Evolutionary conservation across 2,113 vertebrate species (phyloP).

Genomic region (Martes martes): DNA sequence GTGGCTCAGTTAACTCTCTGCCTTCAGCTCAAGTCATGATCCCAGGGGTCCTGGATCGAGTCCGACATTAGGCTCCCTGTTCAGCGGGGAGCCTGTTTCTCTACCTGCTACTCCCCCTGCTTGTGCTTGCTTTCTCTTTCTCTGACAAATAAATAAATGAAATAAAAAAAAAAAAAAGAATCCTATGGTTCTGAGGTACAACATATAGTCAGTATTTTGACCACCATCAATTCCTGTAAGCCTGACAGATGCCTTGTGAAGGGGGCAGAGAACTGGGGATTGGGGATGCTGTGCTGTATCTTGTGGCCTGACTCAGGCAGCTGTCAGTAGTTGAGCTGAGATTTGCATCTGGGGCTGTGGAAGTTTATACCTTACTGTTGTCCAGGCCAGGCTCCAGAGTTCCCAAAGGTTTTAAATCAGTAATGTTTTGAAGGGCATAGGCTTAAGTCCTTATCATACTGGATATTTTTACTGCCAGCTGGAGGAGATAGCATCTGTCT

Average conservation of each 20-base stretch:
- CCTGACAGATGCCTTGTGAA: not conserved
- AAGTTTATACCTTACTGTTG: not conserved
- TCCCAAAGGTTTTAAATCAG: conserved; percentile 33
- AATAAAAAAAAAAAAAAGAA: not conserved
- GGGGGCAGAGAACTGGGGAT: not conserved
- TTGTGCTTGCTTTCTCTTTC: too few relatives aligned
- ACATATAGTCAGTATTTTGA: not conserved
- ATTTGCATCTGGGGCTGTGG: not conserved
- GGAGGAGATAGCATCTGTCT: conserved; percentile 14
- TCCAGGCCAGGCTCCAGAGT: not conserved
- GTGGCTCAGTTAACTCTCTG: too few relatives aligned
- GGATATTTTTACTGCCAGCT: conserved; percentile 23
- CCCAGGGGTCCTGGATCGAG: too few relatives aligned
- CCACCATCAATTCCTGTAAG: not conserved
- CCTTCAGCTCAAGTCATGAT: too few relatives aligned
- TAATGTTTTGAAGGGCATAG: not conserved
- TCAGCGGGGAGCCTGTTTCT: too few relatives aligned
- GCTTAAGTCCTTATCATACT: conserved; percentile 20
- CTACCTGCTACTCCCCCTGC: too few relatives aligned
- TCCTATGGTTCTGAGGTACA: not conserved
- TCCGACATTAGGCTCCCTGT: too few relatives aligned
- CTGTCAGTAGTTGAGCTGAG: not conserved
- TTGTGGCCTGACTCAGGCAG: not conserved
- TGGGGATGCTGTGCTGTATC: not conserved
- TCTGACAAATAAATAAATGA: too few relatives aligned